Percentiles rank a stretch among this genome's conserved stretches.
Evolutionary conservation across 2,797 vertebrate species (phyloP).

Genomic region (Leuciscus waleckii): DNA sequence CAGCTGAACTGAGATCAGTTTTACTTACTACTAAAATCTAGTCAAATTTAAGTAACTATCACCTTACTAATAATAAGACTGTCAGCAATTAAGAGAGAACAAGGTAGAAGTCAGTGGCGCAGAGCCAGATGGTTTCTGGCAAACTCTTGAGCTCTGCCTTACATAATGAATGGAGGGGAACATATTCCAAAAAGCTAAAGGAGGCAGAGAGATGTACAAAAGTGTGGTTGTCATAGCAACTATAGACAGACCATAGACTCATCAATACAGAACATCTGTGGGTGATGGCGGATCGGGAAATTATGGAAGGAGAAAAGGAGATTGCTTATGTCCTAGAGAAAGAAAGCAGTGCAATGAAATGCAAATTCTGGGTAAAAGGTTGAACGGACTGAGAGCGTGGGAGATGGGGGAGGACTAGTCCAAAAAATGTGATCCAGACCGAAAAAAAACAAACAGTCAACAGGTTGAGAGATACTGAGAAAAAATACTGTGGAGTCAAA

Average conservation of each 20-base stretch:
- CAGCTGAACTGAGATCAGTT: neutral
- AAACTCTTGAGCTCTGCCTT: constrained; percentile 11
- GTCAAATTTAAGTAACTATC: constrained; percentile 26
- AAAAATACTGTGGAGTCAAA: neutral
- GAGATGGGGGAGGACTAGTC: neutral
- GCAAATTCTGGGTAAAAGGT: neutral
- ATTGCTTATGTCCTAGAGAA: constrained; percentile 17
- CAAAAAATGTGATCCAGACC: neutral
- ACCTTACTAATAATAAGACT: neutral
- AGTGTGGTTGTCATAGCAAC: constrained; percentile 60
- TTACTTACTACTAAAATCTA: neutral
- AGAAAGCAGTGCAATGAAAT: constrained; percentile 17
- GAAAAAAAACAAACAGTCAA: neutral
- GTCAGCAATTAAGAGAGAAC: neutral
- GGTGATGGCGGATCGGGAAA: constrained; percentile 31
- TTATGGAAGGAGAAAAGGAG: constrained; percentile 18
- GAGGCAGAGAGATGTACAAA: constrained; percentile 29
- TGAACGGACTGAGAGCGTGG: neutral
- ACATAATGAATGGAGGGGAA: constrained; percentile 32
- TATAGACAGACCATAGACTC: constrained; percentile 45
- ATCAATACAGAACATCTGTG: constrained; percentile 56
- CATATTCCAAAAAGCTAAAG: constrained; percentile 43
- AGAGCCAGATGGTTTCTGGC: constrained; percentile 27
- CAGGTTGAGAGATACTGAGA: neutral
- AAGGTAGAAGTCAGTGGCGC: neutral